Evolutionary conservation across 2,888 invertebrate genomes (phyloP), one percentile per base, ranked within the genome.

Genomic region (Drosophila hawaiiensis): DNA sequence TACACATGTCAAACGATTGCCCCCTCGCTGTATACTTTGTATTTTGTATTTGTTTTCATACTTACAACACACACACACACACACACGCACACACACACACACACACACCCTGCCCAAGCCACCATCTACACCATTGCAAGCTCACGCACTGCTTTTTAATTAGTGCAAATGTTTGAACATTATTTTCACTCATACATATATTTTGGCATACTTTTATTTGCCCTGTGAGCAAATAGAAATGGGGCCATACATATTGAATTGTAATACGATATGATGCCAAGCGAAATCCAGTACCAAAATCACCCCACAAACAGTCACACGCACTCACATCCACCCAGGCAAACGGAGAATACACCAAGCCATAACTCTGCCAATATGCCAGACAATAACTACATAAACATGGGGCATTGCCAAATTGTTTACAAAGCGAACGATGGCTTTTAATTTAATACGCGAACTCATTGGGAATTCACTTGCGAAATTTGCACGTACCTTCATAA

Each of bases 131-230:
- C 35, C 22, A 7, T n/a, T 9, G 25, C 16, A 28, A 2, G 33
- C 43, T 55, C 39, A 28, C 53, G 12, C 58, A 63, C 70, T 31
- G 56, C 56, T 70, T 89, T 89, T 85, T 85, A 85, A 85, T 85
- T 85, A 85, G 88, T 89, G 78, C 78, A 80, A 87, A 82, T 87
- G 80, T 84, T 89, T 89, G 82, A 73, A 87, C 84, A 85, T 87
- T 84, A 87, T 89, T 87, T 87, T 87, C 73, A 78, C 80, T 52
- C 43, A 69, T 73, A 79, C 68, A 60, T 61, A 16, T 74, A 65
- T 79, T 74, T 50, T 28, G 74, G 47, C 71, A 60, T 65, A 77
- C 64, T 86, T 80, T 86, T 76, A 82, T 89, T 87, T 84, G 72
- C 82, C 71, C 55, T 76, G 56, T 70, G 77, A 60, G 72, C 68